Conservation (phyloP, 1,140 invertebrate species). For the Papilio glaucus region DNA sequence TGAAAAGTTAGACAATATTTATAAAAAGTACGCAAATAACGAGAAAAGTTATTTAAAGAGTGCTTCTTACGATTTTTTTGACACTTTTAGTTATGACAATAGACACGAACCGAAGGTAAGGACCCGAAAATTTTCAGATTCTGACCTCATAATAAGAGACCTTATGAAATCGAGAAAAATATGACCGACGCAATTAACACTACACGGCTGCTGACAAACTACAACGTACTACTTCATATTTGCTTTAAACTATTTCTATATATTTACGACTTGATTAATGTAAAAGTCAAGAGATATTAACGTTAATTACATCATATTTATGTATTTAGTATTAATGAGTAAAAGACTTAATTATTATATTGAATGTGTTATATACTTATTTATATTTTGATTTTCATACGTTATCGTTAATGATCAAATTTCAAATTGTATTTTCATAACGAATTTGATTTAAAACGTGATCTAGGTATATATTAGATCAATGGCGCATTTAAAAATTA, state of each 20-base stretch:
- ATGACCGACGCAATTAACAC: conserved; percentile 1
- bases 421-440: too few relatives aligned
- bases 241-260: too few relatives aligned
- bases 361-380: background rate
- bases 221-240: too few relatives aligned
- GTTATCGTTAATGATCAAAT: too few relatives aligned
- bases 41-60: conserved; percentile 8
- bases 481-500: too few relatives aligned
- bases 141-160: conserved; percentile 37
- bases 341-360: background rate
- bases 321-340: background rate
- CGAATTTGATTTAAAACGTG: too few relatives aligned
- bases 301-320: background rate
- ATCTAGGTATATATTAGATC: too few relatives aligned
- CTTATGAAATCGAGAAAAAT: conserved; percentile 39
- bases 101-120: conserved; percentile 2
- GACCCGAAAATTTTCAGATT: conserved; percentile 39
- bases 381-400: too few relatives aligned
- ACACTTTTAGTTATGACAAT: background rate
- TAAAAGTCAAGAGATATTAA: background rate
- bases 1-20: background rate
- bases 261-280: background rate
- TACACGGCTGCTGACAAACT: background rate
- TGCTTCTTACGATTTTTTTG: conserved; percentile 17
- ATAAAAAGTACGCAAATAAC: background rate